Conservation (phyloP, 2,113 vertebrate species). For the Mus pahari region DNA sequence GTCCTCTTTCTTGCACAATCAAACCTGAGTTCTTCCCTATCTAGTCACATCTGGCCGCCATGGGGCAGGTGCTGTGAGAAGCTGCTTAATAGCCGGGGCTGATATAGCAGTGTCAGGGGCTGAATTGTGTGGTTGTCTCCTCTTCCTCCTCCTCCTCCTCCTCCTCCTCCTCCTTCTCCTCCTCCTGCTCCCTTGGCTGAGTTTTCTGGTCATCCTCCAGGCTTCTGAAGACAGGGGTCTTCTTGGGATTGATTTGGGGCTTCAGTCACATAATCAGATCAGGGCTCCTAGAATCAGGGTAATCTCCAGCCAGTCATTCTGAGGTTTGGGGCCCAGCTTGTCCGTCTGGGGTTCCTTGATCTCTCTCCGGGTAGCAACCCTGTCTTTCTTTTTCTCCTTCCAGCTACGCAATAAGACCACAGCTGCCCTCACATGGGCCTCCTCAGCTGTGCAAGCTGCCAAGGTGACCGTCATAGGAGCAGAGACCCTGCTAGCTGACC, state of each 20-base stretch:
- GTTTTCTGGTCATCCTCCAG: neutral
- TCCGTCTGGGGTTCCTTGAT: neutral
- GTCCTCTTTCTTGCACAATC: neutral
- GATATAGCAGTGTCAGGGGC: neutral
- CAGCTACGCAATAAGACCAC: slow-evolving; percentile 84
- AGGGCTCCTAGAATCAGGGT: fast-evolving
- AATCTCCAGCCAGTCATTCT: fast-evolving
- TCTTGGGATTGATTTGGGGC: neutral
- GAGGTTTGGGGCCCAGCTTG: neutral
- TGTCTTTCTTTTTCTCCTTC: neutral
- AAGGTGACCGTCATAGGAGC: slow-evolving; percentile 86
- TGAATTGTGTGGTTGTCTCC: neutral
- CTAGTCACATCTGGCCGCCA: neutral
- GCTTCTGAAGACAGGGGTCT: neutral
- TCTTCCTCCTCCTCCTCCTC: neutral
- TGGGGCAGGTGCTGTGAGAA: neutral
- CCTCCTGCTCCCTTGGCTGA: neutral
- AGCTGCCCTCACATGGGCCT: slow-evolving; percentile 82
- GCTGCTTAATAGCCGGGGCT: neutral
- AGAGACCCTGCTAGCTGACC: slow-evolving; percentile 84
- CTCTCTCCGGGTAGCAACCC: neutral
- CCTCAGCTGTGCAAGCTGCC: slow-evolving; percentile 85
- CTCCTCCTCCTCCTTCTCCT: neutral
- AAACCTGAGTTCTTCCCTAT: neutral
- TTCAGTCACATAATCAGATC: neutral